Percentiles rank a stretch among this genome's conserved stretches.
These are phyloP conservation scores for Atrina japonica DNA, from an alignment of 2,888 invertebrate genomes.

Conservation along the genomic window DNA sequence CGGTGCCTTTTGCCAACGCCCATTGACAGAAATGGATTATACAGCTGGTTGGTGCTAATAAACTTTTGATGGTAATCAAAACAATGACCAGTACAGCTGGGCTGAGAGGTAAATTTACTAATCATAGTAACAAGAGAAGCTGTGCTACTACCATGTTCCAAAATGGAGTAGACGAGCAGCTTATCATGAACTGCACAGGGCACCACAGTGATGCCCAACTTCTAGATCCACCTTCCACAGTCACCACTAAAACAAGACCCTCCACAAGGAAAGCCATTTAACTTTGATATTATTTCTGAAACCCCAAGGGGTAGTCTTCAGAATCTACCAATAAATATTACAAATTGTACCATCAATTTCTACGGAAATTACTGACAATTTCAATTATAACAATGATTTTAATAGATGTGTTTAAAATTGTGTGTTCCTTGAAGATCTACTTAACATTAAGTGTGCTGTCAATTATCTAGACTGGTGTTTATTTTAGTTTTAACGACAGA, in stretches of 20 bases:
- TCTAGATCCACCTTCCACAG: slow-evolving; percentile 2
- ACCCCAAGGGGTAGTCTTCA: too few relatives aligned
- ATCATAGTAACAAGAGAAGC: not conserved
- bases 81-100: not conserved
- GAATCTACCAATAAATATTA: not conserved
- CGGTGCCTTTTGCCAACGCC: not conserved
- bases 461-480: too few relatives aligned
- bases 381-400: too few relatives aligned
- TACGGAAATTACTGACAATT: too few relatives aligned
- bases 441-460: too few relatives aligned
- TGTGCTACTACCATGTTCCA: not conserved
- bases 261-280: too few relatives aligned
- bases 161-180: too few relatives aligned
- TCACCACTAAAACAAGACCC: too few relatives aligned
- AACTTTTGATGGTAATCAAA: not conserved
- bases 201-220: slow-evolving; percentile 1
- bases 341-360: not conserved
- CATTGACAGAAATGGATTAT: not conserved
- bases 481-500: too few relatives aligned
- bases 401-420: too few relatives aligned
- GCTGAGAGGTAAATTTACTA: slow-evolving; percentile 4
- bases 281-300: too few relatives aligned
- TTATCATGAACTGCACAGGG: not conserved
- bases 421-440: too few relatives aligned
- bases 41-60: not conserved